phyloP scores from a whole-genome alignment of 2,888 invertebrate species.

The Drosophila maculinotata region DNA sequence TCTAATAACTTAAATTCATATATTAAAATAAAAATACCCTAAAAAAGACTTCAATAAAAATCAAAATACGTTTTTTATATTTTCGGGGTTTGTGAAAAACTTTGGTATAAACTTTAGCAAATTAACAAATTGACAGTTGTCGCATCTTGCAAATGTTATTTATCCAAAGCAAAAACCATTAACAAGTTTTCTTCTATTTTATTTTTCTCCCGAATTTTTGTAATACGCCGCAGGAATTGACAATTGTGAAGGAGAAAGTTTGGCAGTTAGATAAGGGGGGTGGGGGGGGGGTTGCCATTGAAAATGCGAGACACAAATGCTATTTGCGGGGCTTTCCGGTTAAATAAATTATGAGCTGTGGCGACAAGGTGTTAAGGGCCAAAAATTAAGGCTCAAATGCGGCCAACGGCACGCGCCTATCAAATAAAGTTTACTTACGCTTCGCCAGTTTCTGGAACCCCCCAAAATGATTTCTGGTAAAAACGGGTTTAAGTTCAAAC shows the following conservation, averaged over 20 bases:
- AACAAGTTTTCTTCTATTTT: conserved; percentile 24
- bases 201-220: neutral
- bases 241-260: conserved; percentile 17
- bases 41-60: no score
- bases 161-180: conserved; percentile 22
- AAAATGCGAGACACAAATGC: conserved; percentile 40
- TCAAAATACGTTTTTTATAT: no score
- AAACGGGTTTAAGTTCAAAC: conserved; percentile 22
- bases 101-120: conserved; percentile 13
- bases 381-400: conserved; percentile 47
- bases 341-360: conserved; percentile 66
- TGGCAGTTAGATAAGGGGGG: no score
- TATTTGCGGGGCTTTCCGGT: conserved; percentile 26
- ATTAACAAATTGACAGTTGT: conserved; percentile 41
- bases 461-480: conserved; percentile 7
- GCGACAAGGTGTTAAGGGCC: conserved; percentile 52
- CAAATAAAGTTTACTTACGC: conserved; percentile 72
- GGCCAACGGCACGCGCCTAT: conserved; percentile 64
- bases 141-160: conserved; percentile 8
- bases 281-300: conserved; percentile 4
- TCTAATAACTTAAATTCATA: no score
- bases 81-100: no score
- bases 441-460: conserved; percentile 11
- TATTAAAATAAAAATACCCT: no score
- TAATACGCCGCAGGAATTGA: conserved; percentile 50